Conservation (phyloP, 2,113 vertebrate species). For the Canis aureus region DNA sequence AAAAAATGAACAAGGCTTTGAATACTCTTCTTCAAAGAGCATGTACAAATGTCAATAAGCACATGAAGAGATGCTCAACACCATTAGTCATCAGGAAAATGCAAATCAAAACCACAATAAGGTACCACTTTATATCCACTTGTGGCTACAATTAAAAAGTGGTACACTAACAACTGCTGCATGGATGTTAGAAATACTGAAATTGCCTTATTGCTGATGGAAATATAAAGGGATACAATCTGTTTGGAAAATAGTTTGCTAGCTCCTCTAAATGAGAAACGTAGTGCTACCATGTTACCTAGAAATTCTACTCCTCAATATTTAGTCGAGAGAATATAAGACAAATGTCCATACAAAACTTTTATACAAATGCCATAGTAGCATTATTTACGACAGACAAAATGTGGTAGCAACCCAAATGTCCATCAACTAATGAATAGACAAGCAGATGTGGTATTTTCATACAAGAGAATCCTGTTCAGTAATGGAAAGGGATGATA, state of each 20-base stretch:
- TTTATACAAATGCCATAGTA: not conserved
- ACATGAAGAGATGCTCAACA: not conserved
- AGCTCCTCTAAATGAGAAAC: not conserved
- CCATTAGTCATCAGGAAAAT: not conserved
- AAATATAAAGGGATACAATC: not conserved
- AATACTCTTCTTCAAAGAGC: not conserved
- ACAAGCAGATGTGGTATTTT: not conserved
- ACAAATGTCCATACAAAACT: not conserved
- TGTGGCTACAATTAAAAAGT: not conserved
- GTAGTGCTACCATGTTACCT: not conserved
- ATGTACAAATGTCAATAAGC: not conserved
- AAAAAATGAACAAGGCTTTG: not conserved
- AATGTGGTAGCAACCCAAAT: not conserved
- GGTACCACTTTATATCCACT: not conserved
- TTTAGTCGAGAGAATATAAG: not conserved
- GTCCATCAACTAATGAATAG: not conserved
- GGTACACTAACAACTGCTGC: not conserved
- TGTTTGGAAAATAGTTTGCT: not conserved
- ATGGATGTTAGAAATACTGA: not conserved
- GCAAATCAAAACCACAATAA: slow-evolving; percentile 22
- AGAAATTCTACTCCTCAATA: not conserved
- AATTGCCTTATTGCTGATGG: not conserved
- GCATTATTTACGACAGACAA: not conserved
- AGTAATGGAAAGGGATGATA: not conserved
- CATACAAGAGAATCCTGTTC: not conserved